Evolutionary conservation across 92 coral and sea anemone genomes (phyloP).

Genomic region (Zoanthus solanderi): DNA sequence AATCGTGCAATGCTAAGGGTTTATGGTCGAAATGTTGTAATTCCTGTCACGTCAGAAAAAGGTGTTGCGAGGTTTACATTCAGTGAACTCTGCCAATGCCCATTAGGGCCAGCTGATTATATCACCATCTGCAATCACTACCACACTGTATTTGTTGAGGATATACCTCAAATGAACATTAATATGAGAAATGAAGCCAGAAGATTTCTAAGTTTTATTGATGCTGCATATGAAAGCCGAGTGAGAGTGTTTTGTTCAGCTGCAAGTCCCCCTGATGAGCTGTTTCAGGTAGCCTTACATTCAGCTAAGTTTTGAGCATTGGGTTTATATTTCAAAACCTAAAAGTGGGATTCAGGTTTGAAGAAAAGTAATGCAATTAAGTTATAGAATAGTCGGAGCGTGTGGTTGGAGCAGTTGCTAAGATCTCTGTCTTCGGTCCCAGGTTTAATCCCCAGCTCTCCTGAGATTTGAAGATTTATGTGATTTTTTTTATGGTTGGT

Average conservation of each 20-base stretch:
- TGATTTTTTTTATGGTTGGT: too few species aligned
- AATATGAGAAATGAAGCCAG: slow-evolving; percentile 85
- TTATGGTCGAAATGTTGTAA: slow-evolving; percentile 81
- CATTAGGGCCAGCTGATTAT: slow-evolving; percentile 89
- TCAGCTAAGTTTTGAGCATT: too few species aligned
- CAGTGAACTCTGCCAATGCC: slow-evolving; percentile 76
- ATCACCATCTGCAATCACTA: slow-evolving; percentile 78
- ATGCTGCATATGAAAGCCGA: slow-evolving; percentile 87
- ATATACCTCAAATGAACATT: slow-evolving; percentile 84
- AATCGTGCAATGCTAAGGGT: slow-evolving; percentile 75
- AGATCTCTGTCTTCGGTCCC: too few species aligned
- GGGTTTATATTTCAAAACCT: too few species aligned
- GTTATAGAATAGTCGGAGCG: too few species aligned
- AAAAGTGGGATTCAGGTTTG: too few species aligned
- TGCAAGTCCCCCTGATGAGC: slow-evolving; percentile 69
- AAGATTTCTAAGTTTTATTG: slow-evolving; percentile 79
- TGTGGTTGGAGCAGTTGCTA: too few species aligned
- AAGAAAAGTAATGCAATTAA: too few species aligned
- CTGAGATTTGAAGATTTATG: too few species aligned
- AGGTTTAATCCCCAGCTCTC: too few species aligned
- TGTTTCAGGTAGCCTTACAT: slow-evolving; percentile 63
- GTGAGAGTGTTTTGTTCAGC: slow-evolving; percentile 78
- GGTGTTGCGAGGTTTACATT: slow-evolving; percentile 84
- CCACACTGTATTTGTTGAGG: slow-evolving; percentile 78
- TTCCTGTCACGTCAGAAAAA: slow-evolving; percentile 76